These are phyloP conservation scores for Medauroidea extradentata DNA, from an alignment of 1,140 invertebrate species.

Conservation along the genomic window DNA sequence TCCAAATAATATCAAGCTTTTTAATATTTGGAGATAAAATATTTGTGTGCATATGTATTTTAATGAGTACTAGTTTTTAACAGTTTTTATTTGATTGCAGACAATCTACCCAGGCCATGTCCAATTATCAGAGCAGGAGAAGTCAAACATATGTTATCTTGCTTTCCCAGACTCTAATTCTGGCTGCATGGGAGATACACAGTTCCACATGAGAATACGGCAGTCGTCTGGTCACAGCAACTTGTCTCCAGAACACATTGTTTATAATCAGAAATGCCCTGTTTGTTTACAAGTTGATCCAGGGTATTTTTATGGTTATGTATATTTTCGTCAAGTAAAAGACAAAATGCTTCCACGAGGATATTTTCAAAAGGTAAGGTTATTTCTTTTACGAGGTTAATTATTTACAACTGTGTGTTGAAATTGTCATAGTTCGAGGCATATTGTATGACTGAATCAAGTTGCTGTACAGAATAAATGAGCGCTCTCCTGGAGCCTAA, in stretches of 20 bases:
- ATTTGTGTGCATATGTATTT: too few species aligned
- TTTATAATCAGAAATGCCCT: conserved; percentile 70
- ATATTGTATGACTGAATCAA: too few species aligned
- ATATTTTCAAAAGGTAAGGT: conserved; percentile 98
- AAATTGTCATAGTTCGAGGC: too few species aligned
- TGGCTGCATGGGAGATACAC: conserved; percentile 97
- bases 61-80: too few species aligned
- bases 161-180: conserved; percentile 99
- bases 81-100: conserved; percentile 51
- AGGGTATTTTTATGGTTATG: conserved; percentile 91
- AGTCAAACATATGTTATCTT: conserved; percentile 95
- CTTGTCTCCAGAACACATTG: conserved; percentile 24
- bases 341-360: conserved; percentile 89
- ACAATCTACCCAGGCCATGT: conserved; percentile 81
- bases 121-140: conserved; percentile 85
- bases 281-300: conserved; percentile 68
- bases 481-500: too few species aligned
- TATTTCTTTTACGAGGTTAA: too few species aligned
- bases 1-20: too few species aligned
- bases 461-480: too few species aligned
- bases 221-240: conserved; percentile 46
- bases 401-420: too few species aligned
- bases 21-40: too few species aligned
- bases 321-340: conserved; percentile 97
- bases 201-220: conserved; percentile 87